Evolutionary conservation across 2,888 invertebrate genomes (phyloP).

Genomic region (Eucera pruinosa): DNA sequence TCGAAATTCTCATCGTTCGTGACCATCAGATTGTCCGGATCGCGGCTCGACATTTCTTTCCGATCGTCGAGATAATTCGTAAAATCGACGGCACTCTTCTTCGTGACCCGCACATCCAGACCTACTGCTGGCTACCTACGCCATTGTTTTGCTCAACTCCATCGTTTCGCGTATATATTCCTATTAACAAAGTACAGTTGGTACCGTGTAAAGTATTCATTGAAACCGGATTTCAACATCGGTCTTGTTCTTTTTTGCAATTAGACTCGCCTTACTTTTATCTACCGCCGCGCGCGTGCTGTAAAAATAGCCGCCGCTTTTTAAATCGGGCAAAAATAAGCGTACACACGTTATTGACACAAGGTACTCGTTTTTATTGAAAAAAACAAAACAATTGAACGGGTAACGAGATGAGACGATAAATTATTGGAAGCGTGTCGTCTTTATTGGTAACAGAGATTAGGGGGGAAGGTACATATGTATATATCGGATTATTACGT

Average conservation of each 20-base stretch:
- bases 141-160: conserved; percentile 46
- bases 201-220: conserved; percentile 22
- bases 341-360: too few species aligned
- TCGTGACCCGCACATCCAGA: conserved; percentile 25
- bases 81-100: conserved; percentile 29
- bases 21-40: conserved; percentile 91
- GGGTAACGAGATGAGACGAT: too few species aligned
- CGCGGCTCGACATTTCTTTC: conserved; percentile 88
- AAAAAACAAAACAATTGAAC: too few species aligned
- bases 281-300: too few species aligned
- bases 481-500: conserved; percentile 5
- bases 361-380: not conserved
- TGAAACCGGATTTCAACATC: conserved; percentile 3
- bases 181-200: conserved; percentile 32
- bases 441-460: conserved; percentile 5
- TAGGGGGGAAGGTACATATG: not conserved
- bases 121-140: conserved; percentile 39
- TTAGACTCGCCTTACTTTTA: not conserved
- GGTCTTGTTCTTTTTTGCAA: not conserved
- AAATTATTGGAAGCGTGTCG: not conserved
- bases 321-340: too few species aligned
- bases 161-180: conserved; percentile 37
- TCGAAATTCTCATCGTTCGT: conserved; percentile 93
- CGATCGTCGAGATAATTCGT: conserved; percentile 20
- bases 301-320: too few species aligned